Percentiles rank a stretch among this genome's conserved stretches.
Evolutionary conservation across 2,797 vertebrate genomes (phyloP).

Genomic region (Synanceia verrucosa): DNA sequence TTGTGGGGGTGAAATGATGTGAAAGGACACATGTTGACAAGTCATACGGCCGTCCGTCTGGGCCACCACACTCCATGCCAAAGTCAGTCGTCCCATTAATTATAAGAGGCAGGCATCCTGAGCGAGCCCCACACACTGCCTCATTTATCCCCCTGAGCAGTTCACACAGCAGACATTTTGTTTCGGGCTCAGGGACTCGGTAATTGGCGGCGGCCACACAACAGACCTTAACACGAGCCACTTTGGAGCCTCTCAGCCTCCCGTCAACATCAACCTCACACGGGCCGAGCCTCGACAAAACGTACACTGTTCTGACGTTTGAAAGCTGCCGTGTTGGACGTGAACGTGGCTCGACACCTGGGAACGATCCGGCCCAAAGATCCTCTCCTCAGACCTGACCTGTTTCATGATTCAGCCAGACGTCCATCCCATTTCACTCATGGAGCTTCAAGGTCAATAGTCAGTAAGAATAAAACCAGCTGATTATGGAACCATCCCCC

Average conservation of each 20-base stretch:
- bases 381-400: not conserved
- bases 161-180: conserved; percentile 76
- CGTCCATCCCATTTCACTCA: not conserved
- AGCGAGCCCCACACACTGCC: conserved; percentile 66
- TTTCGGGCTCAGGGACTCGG: conserved; percentile 54
- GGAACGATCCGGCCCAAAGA: conserved; percentile 38
- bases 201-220: conserved; percentile 76
- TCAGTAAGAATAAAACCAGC: not conserved
- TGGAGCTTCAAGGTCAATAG: not conserved
- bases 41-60: conserved; percentile 58
- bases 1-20: conserved; percentile 25
- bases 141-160: conserved; percentile 67
- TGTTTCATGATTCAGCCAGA: not conserved
- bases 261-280: conserved; percentile 71
- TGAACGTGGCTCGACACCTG: conserved; percentile 35
- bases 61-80: conserved; percentile 53
- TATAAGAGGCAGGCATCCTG: conserved; percentile 64
- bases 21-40: conserved; percentile 64
- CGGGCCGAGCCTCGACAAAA: conserved; percentile 63
- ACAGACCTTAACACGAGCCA: conserved; percentile 69
- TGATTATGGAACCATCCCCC: conserved; percentile 1
- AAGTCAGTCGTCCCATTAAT: conserved; percentile 76
- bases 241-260: conserved; percentile 75
- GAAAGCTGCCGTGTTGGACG: conserved; percentile 54
- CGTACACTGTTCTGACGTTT: conserved; percentile 60